Conservation (phyloP, 2,113 vertebrate genomes). For the Glaucomys volans region DNA sequence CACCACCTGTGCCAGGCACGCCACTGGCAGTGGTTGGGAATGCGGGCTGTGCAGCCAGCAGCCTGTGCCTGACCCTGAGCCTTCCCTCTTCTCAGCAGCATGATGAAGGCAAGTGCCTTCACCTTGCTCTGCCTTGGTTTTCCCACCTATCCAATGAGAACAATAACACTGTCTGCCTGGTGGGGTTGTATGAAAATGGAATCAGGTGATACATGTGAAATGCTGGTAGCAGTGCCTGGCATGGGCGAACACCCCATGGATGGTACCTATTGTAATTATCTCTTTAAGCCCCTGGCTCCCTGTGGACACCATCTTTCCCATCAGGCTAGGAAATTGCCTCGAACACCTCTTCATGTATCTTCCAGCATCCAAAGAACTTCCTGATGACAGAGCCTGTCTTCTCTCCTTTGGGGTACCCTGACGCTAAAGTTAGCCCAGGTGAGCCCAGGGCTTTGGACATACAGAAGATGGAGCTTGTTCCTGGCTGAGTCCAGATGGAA, state of each 20-base stretch:
- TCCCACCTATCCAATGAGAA: background rate
- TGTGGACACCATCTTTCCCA: background rate
- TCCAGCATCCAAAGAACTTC: background rate
- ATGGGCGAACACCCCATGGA: accelerated
- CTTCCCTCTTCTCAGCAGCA: background rate
- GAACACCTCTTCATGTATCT: background rate
- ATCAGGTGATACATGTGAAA: background rate
- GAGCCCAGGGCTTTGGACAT: background rate
- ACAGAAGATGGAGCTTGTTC: too few species aligned
- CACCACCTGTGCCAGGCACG: background rate
- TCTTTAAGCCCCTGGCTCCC: background rate
- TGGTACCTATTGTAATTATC: background rate
- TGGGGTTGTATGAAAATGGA: background rate
- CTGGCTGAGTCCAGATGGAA: background rate
- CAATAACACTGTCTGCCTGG: background rate
- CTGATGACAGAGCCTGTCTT: background rate
- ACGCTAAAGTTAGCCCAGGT: background rate
- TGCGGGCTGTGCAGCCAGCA: background rate
- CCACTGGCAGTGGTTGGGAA: background rate
- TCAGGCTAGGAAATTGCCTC: background rate
- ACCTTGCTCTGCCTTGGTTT: background rate
- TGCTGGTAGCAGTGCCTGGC: background rate
- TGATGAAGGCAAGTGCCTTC: background rate
- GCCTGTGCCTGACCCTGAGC: background rate
- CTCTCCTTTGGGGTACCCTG: background rate